Base-by-base conservation (phyloP, 2,113 vertebrate species). In the Salvelinus sp. region DNA sequence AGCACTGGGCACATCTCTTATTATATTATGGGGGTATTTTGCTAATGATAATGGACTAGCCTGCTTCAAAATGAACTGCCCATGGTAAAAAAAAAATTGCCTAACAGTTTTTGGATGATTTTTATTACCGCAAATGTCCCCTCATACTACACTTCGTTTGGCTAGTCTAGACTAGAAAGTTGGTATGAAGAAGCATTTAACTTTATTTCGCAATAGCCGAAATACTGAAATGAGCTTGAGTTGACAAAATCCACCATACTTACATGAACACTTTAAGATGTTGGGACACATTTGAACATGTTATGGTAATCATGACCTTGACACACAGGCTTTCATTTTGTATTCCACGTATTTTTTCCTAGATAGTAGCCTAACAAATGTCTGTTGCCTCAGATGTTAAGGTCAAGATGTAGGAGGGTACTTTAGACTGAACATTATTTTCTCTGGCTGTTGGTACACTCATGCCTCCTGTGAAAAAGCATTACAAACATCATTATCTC, bases 401-500 rank as follows among this genome's bases (percentile, higher is more conserved):
- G 60, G 57, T 50, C 18, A 62, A 27, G 23, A 62, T 20, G 25
- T 60, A 57, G 70, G 60, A 25, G 44, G 33, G 30, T 4, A 25
- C 58, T 65, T 25, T 73, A 12, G 27, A 72, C 20, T 3, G 50
- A 48, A 54, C 70, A 27, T 14, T 30, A 66, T 28, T 25, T 73
- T 33, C 28, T 22, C 38, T 48, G 77, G 63, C 77, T 77, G 23
- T 30, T 20, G 47, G 69, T 76, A 54, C 69, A 74, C 72, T 70
- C 50, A 6, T 38, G 76, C 76, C 63, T 69, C 58, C 70, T 73
- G 60, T 72, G n/a, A 60, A 79, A 27, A 68, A 75, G 50, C 73
- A 76, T 86, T 18, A 54, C 12, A 87, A 47, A 77, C 78, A 83
- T 87, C 67, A 80, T 78, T 88, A 82, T 79, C 79, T 82, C 79